Evolutionary conservation across 1,140 invertebrate species (phyloP), one percentile per base, ranked within the genome.

Genomic region (Caenorhabditis briggsae): DNA sequence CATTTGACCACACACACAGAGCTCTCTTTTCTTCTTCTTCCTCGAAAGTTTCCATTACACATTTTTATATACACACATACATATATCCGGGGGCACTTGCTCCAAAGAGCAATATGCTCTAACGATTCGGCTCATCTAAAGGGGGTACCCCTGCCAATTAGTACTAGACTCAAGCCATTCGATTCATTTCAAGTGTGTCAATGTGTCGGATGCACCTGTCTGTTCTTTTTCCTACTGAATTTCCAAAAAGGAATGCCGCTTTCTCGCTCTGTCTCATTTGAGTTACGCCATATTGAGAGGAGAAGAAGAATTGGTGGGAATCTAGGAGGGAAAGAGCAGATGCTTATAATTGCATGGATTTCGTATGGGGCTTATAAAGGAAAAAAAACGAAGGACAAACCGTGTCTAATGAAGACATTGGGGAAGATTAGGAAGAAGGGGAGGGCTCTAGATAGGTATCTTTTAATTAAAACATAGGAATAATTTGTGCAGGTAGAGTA

Each of bases 111-210:
- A 53, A n/a, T n/a, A n/a, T 14, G 56, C 56, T 58, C 56, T 58
- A 58, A 58, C 56, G 56, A 58, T 58, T 14, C n/a, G 16, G 18
- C n/a, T 58, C 16, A n/a, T 18, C n/a, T 58, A n/a, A n/a, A 58
- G 16, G 20, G 56, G 56, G 16, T 20, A 3, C 23, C 43, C 70
- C 70, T 25, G 50, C 53, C 53, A 78, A 46, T 46, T 53, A 20
- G 46, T 41, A 41, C 65, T 64, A 70, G 20, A 25, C 46, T 43
- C 46, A 12, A 20, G 9, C 12, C 59, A 78, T 78, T 78, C 70
- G 70, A 50, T 78, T 78, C 70, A 78, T 78, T 78, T 78, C 70
- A 78, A 78, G 70, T 78, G 70, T 78, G 70, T 78, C 70, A 78
- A 78, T 78, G 70, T 78, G 70, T 78, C 70, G 70, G 70, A 78